A percentile compares a stretch with the other conserved stretches of the same genome.
Conservation (phyloP, 1,140 invertebrate species). For the Zaprionus kolodkinae region DNA sequence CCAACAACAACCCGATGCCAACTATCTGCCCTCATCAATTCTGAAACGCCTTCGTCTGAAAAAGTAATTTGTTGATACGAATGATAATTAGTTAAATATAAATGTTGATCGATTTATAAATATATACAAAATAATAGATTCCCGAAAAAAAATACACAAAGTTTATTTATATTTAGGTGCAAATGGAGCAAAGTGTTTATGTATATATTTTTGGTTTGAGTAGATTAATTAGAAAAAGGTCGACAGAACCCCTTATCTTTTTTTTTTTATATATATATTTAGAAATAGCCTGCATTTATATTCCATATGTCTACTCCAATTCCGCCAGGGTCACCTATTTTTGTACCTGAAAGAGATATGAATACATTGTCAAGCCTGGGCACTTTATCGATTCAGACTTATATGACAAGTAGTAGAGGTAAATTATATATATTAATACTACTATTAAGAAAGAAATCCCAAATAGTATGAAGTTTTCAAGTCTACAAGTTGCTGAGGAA, state of each 20-base stretch:
- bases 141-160: slow-evolving; percentile 13
- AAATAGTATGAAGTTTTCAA: too few species aligned
- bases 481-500: too few species aligned
- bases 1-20: slow-evolving; percentile 53
- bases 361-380: too few species aligned
- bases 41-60: slow-evolving; percentile 61
- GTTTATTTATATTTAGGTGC: background rate
- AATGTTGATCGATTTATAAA: slow-evolving; percentile 36
- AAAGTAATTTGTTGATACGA: slow-evolving; percentile 18
- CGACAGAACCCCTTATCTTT: background rate
- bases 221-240: background rate
- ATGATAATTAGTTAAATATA: slow-evolving; percentile 26
- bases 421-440: too few species aligned
- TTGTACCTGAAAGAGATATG: too few species aligned
- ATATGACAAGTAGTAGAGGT: too few species aligned
- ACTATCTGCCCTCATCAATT: slow-evolving; percentile 74
- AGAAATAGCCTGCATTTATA: background rate
- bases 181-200: background rate
- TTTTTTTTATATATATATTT: background rate
- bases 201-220: background rate
- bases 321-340: too few species aligned
- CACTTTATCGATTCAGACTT: too few species aligned
- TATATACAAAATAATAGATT: slow-evolving; percentile 22
- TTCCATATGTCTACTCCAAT: too few species aligned
- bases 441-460: too few species aligned